A percentile compares a stretch with the other conserved stretches of the same genome.
Conservation (phyloP, 2,797 vertebrate genomes). For the Linurgus olivaceus region DNA sequence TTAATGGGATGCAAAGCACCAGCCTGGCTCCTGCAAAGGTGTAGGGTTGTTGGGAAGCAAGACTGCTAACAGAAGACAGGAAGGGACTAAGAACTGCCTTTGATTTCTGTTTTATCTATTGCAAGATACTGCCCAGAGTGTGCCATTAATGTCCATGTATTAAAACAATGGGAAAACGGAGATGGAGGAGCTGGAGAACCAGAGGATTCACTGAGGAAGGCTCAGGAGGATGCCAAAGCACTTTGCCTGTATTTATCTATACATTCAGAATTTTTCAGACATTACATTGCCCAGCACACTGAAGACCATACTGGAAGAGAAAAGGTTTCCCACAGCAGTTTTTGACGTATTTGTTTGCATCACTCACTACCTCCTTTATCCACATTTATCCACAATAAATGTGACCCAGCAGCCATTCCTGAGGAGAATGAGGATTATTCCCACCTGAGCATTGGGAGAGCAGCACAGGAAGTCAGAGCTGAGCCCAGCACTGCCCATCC, state of each 20-base stretch:
- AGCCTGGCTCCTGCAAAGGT: background rate
- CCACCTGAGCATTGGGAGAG: background rate
- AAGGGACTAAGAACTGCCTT: background rate
- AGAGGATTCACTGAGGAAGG: background rate
- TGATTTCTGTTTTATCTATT: background rate
- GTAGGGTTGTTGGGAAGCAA: background rate
- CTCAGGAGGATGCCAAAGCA: background rate
- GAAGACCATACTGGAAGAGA: background rate
- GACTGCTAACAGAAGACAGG: background rate
- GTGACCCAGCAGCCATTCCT: background rate
- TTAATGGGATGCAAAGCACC: background rate
- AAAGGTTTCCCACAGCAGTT: background rate
- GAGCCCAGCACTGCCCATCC: background rate
- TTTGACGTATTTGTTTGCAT: background rate
- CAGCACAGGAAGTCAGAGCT: background rate
- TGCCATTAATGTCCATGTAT: background rate
- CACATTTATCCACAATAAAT: fast-evolving
- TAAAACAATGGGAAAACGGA: background rate
- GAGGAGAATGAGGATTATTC: fast-evolving
- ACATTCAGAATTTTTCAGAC: background rate
- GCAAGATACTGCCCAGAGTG: background rate
- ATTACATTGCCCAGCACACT: too few species aligned
- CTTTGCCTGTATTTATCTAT: background rate
- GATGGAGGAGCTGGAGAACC: background rate
- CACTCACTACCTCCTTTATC: background rate